Conservation (phyloP, 92 coral and sea anemone species). For the Phenganax stokvisi region DNA sequence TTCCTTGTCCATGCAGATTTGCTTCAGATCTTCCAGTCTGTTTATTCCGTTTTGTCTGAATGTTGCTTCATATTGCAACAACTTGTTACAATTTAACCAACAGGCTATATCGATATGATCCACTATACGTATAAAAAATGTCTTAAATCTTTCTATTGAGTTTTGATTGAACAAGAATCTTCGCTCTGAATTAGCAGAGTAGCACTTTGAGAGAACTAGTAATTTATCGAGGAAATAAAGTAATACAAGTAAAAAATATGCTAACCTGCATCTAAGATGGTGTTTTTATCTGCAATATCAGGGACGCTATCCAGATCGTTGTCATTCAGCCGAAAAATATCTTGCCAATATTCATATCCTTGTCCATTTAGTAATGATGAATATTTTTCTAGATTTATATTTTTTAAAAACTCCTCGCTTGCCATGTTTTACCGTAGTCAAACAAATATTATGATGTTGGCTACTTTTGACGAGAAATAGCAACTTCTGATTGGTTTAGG, state of each 20-base stretch:
- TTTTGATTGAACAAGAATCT: too few relatives aligned
- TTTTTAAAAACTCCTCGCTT: slow-evolving; percentile 34
- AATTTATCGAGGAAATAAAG: not conserved
- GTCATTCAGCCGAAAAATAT: slow-evolving; percentile 35
- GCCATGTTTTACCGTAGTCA: not conserved
- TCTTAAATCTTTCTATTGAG: too few relatives aligned
- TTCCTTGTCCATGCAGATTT: slow-evolving; percentile 41
- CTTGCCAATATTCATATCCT: slow-evolving; percentile 50
- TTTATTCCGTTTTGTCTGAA: slow-evolving; percentile 43
- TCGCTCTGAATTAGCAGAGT: too few relatives aligned
- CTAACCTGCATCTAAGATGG: slow-evolving; percentile 67
- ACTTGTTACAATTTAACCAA: slow-evolving; percentile 49
- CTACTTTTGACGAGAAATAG: not conserved
- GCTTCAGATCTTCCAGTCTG: slow-evolving; percentile 47
- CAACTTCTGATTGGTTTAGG: slow-evolving; percentile 17
- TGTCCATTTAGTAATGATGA: slow-evolving; percentile 38
- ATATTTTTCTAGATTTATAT: slow-evolving; percentile 40
- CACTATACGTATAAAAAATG: slow-evolving; percentile 22
- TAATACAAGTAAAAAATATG: not conserved
- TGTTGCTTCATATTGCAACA: slow-evolving; percentile 29
- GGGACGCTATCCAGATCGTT: slow-evolving; percentile 47
- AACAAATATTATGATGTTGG: not conserved
- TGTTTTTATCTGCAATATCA: slow-evolving; percentile 30
- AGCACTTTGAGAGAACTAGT: too few relatives aligned
- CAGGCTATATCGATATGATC: slow-evolving; percentile 20